Percentiles rank a stretch among this genome's conserved stretches.
phyloP scores from a whole-genome alignment of 2,797 vertebrate species.

The Scleropages formosus region DNA sequence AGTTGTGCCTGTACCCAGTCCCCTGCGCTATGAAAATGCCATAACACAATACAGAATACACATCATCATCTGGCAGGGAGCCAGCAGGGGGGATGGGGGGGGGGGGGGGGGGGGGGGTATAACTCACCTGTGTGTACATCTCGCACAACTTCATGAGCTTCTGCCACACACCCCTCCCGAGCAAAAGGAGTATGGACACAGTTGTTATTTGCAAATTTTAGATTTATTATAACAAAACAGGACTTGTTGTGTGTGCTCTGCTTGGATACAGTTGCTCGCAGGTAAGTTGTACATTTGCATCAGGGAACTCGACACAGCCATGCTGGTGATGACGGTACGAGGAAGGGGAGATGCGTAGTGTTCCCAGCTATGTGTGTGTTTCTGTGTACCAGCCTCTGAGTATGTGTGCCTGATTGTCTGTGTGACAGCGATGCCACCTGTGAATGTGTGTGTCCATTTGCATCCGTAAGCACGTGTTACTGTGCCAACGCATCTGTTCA shows the following conservation, averaged over 20 bases:
- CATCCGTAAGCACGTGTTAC: too few relatives aligned
- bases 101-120: too few relatives aligned
- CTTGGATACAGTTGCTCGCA: constrained; percentile 1
- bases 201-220: constrained; percentile 27
- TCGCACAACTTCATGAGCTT: neutral
- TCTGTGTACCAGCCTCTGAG: neutral
- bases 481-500: too few relatives aligned
- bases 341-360: neutral
- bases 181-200: constrained; percentile 14
- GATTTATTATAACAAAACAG: constrained; percentile 25
- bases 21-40: too few relatives aligned
- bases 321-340: neutral
- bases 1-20: too few relatives aligned
- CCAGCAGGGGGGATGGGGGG: too few relatives aligned
- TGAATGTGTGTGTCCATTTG: neutral
- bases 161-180: neutral
- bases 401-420: neutral
- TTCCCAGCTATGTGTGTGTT: neutral
- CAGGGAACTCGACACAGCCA: neutral
- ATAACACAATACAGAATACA: too few relatives aligned
- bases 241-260: neutral
- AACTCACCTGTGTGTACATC: too few relatives aligned
- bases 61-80: too few relatives aligned
- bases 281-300: neutral
- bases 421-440: neutral